Conservation (phyloP, 2,888 invertebrate species). For the Panorpa germanica region DNA sequence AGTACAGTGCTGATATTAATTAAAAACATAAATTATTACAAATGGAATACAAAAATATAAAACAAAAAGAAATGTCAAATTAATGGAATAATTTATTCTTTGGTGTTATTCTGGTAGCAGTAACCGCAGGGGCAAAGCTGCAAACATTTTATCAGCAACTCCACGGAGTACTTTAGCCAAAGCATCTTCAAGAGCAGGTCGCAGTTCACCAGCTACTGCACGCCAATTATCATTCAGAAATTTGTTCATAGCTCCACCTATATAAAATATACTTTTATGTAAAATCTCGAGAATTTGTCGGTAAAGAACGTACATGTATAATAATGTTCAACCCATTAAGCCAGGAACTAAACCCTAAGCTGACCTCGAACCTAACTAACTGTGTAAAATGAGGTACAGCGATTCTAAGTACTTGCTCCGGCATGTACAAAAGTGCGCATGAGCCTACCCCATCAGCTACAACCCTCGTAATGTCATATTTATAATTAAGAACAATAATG, state of each 20-base stretch:
- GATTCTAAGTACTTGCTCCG: too few relatives aligned
- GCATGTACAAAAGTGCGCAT: too few relatives aligned
- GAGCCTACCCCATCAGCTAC: too few relatives aligned
- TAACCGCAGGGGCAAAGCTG: constrained; percentile 33
- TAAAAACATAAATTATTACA: too few relatives aligned
- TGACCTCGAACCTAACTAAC: too few relatives aligned
- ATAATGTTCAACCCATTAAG: background rate
- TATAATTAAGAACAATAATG: constrained; percentile 3
- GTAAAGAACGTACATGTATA: background rate
- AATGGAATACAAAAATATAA: too few relatives aligned
- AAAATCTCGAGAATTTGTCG: background rate
- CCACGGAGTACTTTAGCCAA: constrained; percentile 34
- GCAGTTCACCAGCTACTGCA: constrained; percentile 46
- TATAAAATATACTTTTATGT: constrained; percentile 12
- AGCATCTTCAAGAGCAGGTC: constrained; percentile 45
- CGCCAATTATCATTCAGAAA: constrained; percentile 67
- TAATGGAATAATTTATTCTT: background rate
- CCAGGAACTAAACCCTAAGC: background rate
- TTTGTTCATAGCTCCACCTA: constrained; percentile 50
- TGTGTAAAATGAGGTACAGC: too few relatives aligned
- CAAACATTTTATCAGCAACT: constrained; percentile 37
- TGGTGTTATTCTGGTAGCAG: constrained; percentile 25
- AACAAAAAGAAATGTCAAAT: too few relatives aligned
- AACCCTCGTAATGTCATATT: background rate
- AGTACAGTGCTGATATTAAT: too few relatives aligned